Conservation (phyloP, 2,888 invertebrate genomes). For the Apocheima hispidaria region DNA sequence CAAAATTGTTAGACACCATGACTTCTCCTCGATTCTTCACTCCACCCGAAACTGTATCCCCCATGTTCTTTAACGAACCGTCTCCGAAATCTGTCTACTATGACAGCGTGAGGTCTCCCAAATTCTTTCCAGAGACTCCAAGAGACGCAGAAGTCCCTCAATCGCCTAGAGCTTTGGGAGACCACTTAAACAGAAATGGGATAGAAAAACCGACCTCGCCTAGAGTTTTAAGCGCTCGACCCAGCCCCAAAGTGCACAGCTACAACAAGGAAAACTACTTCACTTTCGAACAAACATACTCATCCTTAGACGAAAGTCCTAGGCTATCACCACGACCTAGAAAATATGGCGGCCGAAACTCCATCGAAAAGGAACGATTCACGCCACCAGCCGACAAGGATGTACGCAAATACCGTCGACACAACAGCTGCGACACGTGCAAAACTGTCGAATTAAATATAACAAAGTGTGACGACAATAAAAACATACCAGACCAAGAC, state of each 20-base stretch:
- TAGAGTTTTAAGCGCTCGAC: conserved; percentile 65
- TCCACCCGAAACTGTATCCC: conserved; percentile 77
- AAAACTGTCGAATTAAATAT: conserved; percentile 73
- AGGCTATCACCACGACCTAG: conserved; percentile 68
- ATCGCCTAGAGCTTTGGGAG: conserved; percentile 71
- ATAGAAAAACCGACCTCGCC: conserved; percentile 76
- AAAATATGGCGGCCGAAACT: conserved; percentile 77
- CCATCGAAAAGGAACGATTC: conserved; percentile 74
- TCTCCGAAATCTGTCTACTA: conserved; percentile 81
- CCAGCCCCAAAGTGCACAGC: conserved; percentile 77
- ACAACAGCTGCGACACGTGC: conserved; percentile 80
- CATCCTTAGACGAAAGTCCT: conserved; percentile 58
- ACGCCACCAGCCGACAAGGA: conserved; percentile 80
- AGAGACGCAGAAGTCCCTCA: conserved; percentile 72
- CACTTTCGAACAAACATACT: conserved; percentile 66
- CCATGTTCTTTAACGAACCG: conserved; percentile 77
- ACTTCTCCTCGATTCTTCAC: conserved; percentile 79
- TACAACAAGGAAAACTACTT: conserved; percentile 81
- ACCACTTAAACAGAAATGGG: conserved; percentile 73
- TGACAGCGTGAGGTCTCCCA: conserved; percentile 77
- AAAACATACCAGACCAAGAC: conserved; percentile 61
- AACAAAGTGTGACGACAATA: conserved; percentile 67
- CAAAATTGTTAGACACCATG: conserved; percentile 72
- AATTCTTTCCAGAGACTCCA: conserved; percentile 79
- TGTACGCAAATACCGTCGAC: conserved; percentile 71